phyloP scores from a whole-genome alignment of 2,888 invertebrate species.

The Pegoplata infirma region DNA sequence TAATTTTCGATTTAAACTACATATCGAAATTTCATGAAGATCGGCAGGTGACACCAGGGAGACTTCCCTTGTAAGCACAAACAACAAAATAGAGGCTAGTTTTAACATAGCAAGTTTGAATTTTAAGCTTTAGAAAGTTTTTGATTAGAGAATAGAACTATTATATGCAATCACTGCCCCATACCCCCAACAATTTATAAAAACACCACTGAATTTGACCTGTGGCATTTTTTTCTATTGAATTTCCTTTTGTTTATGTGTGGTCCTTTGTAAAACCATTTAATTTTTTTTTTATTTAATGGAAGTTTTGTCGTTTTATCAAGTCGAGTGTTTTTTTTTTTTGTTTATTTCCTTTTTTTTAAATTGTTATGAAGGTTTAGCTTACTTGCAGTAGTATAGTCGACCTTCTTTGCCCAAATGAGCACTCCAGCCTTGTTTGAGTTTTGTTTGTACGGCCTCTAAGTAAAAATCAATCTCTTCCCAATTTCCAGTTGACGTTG shows the following conservation, averaged over 20 bases:
- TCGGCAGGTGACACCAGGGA: too few relatives aligned
- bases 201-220: not conserved
- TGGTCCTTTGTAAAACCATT: not conserved
- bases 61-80: too few relatives aligned
- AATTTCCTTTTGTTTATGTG: not conserved
- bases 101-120: not conserved
- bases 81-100: not conserved
- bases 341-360: too few relatives aligned
- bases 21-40: too few relatives aligned
- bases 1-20: too few relatives aligned
- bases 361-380: too few relatives aligned
- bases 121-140: not conserved
- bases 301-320: not conserved
- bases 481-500: constrained; percentile 70
- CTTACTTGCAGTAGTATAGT: constrained; percentile 95
- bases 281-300: not conserved
- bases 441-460: constrained; percentile 81
- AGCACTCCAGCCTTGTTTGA: constrained; percentile 88
- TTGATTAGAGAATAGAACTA: not conserved
- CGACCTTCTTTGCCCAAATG: constrained; percentile 88
- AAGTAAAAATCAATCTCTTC: constrained; percentile 77
- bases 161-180: not conserved
- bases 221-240: not conserved
- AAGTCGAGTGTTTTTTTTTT: not conserved
- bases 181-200: not conserved